Evolutionary conservation across 2,797 vertebrate genomes (phyloP), one percentile per base, ranked within the genome.

Genomic region (Chrysolophus pictus): DNA sequence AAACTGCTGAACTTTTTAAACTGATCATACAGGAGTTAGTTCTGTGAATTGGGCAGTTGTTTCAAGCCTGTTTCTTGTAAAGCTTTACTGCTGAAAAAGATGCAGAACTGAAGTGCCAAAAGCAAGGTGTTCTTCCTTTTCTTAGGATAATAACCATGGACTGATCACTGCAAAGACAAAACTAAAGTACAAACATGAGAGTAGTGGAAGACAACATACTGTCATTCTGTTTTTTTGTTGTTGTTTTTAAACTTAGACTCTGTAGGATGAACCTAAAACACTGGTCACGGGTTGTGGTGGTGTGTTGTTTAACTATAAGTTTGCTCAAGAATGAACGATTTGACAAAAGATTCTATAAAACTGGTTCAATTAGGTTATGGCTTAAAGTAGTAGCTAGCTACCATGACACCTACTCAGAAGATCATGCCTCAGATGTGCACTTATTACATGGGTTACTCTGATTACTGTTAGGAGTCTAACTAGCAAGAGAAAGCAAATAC

Each of bases 11-110:
- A 62, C 14, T 44, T 73, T 10, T 56, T 14, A n/a, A 28, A 63
- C 26, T 79, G 31, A 29, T 63, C 11, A 21, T 22, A 10, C 10
- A 44, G 18, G 21, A 67, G 31, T 23, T 41, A 68, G 28, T 44
- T 56, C 26, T 41, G 12, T 58, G 49, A 73, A 41, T 0, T 0
- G 18, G 8, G 4, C 0, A 3, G 31, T 47, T 22, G 10, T 46
- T 74, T 77, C 44, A 35, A n/a, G 13, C 12, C 28, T 65, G 19
- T 42, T 14, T 60, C 35, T 73, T 41, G 23, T 64, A 73, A 65
- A 72, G 22, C 35, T 65, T 59, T 33, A 37, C 10, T 7, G 4
- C 29, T 64, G 29, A 72, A 39, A 56, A 88, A 51, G 37, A 42
- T 14, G 18, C 8, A 23, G 23, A 76, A 16, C 5, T 22, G 28